phyloP scores from a whole-genome alignment of 2,797 vertebrate species.

The Neoniphon sammara region DNA sequence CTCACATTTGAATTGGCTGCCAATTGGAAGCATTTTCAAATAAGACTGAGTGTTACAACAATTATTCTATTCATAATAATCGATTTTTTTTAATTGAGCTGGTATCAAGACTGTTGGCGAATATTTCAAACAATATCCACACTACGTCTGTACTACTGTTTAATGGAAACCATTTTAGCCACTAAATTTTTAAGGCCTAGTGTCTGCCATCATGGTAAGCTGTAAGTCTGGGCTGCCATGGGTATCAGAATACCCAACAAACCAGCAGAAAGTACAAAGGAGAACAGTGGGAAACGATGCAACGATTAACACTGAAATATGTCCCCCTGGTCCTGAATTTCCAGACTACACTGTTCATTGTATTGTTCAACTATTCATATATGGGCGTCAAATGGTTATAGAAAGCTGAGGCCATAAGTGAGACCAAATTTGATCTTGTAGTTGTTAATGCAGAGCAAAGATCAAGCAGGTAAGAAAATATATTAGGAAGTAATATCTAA shows the following conservation, averaged over 20 bases:
- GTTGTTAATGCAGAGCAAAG: too few relatives aligned
- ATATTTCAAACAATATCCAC: not conserved
- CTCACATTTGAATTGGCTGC: not conserved
- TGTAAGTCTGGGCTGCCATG: not conserved
- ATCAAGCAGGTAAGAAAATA: not conserved
- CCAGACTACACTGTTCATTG: slow-evolving; percentile 30
- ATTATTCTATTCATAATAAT: too few relatives aligned
- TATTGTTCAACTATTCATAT: slow-evolving; percentile 45
- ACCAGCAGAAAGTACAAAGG: not conserved
- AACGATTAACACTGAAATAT: slow-evolving; percentile 5
- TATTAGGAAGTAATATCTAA: too few relatives aligned
- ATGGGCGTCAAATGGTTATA: not conserved
- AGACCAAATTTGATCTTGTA: too few relatives aligned
- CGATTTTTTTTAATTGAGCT: too few relatives aligned
- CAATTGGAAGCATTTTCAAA: not conserved
- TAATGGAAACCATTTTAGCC: not conserved
- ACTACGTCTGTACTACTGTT: not conserved
- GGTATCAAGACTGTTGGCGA: not conserved
- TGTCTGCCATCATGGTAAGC: not conserved
- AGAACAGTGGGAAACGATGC: not conserved
- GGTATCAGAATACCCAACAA: not conserved
- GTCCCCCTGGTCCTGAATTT: slow-evolving; percentile 15
- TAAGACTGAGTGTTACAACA: not conserved
- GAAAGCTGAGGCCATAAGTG: not conserved
- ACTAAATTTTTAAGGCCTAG: not conserved